A percentile compares a stretch with the other conserved stretches of the same genome.
phyloP scores from a whole-genome alignment of 2,113 vertebrate genomes.

The Macaca mulatta region DNA sequence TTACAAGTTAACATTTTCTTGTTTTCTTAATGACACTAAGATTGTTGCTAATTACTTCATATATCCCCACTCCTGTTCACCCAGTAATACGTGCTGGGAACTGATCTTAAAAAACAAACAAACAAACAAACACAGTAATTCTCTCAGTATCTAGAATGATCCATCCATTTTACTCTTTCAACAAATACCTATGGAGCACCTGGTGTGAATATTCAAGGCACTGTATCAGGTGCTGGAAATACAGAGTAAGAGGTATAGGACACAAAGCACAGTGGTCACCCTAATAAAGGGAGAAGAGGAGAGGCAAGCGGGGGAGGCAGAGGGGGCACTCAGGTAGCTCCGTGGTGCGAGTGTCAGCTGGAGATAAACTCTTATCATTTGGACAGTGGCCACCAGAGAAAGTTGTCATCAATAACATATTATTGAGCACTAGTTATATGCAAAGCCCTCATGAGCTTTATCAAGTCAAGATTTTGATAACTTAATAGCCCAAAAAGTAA shows the following conservation, averaged over 20 bases:
- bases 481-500: not conserved
- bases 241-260: not conserved
- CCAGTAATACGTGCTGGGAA: not conserved
- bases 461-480: not conserved
- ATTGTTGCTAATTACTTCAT: not conserved
- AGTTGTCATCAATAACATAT: not conserved
- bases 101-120: not conserved
- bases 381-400: not conserved
- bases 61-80: not conserved
- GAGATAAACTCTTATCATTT: not conserved
- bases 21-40: not conserved
- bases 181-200: not conserved
- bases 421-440: not conserved
- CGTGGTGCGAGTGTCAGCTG: fast-evolving
- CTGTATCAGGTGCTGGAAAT: not conserved
- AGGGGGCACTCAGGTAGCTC: not conserved
- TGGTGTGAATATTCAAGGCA: not conserved
- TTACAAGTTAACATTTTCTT: not conserved
- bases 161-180: not conserved
- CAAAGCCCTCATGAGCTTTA: not conserved
- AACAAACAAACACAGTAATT: not conserved
- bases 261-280: not conserved
- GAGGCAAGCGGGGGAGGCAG: not conserved
- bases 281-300: not conserved
- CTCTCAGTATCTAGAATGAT: not conserved